These are phyloP conservation scores for Diarsia dahlii DNA, from an alignment of 2,888 invertebrate species.

Conservation along the genomic window DNA sequence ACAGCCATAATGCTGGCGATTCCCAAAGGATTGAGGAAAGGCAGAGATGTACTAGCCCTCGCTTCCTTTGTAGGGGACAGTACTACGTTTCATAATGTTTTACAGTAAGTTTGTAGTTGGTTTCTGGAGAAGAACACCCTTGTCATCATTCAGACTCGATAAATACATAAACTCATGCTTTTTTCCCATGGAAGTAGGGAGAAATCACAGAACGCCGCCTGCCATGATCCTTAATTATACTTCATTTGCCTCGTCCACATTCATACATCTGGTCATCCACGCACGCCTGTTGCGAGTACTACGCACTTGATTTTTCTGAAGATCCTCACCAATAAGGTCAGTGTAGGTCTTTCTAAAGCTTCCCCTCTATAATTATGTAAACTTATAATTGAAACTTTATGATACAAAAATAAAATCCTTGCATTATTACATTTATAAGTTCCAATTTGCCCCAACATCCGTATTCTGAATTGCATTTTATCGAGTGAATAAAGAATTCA, in stretches of 20 bases:
- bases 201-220: too few relatives aligned
- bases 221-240: too few relatives aligned
- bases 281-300: too few relatives aligned
- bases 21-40: constrained; percentile 20
- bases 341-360: too few relatives aligned
- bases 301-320: too few relatives aligned
- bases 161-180: too few relatives aligned
- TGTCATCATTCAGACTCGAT: neutral
- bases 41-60: neutral
- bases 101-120: neutral
- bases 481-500: constrained; percentile 50
- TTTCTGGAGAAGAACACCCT: neutral
- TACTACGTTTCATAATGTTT: neutral
- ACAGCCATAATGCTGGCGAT: constrained; percentile 30
- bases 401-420: constrained; percentile 6
- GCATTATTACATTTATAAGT: constrained; percentile 8
- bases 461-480: constrained; percentile 40
- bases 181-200: too few relatives aligned
- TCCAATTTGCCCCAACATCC: constrained; percentile 19
- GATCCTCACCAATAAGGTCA: too few relatives aligned
- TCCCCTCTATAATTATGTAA: neutral
- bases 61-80: neutral
- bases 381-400: neutral
- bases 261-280: too few relatives aligned
- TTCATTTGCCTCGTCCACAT: too few relatives aligned